Evolutionary conservation across 2,797 vertebrate genomes (phyloP), one percentile per base, ranked within the genome.

Genomic region (Anguilla marmorata): DNA sequence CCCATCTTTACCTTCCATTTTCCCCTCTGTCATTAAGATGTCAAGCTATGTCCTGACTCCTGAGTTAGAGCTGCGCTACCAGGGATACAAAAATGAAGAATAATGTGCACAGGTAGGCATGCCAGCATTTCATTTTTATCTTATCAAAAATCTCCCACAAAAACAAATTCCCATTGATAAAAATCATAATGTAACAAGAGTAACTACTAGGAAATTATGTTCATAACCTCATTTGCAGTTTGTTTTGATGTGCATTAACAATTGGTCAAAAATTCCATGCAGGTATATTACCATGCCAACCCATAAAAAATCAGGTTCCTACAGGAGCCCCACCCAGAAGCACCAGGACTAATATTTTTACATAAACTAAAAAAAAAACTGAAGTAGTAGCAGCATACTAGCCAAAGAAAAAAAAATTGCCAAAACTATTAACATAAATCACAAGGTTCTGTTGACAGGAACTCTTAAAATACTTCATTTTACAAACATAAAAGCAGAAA

Each of bases 21-120:
- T 11, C 83, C 45, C 27, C 30, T 84, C 83, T 56, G 83, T 74
- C 50, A 85, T 76, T 84, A 8, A 63, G 56, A 50, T 30, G 37
- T 48, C 80, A 52, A 33, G 8, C 54, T 24, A 37, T 50, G 50
- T 54, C 72, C 85, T 86, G 41, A 66, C 45, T 74, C 72, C 85
- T 86, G 24, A 66, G 66, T 74, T 50, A 74, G 45, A 21, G 41
- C 63, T 88, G 19, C 19, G 19, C 54, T 84, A 24, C 60, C 52
- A 58, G 27, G 30, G 52, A 37, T 56, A 6, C 24, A 50, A 33
- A 1, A 79, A 79, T 45, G 33, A 56, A 56, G 83, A 82, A 45
- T 14, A 84, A 66, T 83, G 58, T 12, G 16, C 60, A 66, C 9
- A 50, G 27, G 79, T 84, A 45, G n/a, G 74, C 74, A 19, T 82